These are phyloP conservation scores for Euplagia quadripunctaria DNA, from an alignment of 2,888 invertebrate genomes.

Conservation along the genomic window DNA sequence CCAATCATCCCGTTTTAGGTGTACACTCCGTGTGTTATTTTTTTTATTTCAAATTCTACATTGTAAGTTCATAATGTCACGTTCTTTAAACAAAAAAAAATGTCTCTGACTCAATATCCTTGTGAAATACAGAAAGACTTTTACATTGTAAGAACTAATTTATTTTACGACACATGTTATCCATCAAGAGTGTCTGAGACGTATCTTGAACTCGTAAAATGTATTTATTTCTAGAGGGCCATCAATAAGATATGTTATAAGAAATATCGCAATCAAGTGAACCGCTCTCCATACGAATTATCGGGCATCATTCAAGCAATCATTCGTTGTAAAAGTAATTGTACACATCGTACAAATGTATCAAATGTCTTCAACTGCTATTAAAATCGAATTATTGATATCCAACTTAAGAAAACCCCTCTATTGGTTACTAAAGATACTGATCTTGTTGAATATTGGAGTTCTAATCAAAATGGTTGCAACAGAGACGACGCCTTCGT, in stretches of 20 bases:
- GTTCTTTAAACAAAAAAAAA: background rate
- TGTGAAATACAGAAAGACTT: background rate
- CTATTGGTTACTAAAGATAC: constrained; percentile 1
- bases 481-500: background rate
- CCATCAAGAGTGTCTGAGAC: constrained; percentile 17
- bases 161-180: constrained; percentile 12
- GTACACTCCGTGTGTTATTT: no score
- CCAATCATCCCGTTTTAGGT: no score
- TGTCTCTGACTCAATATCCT: background rate
- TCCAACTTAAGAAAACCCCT: constrained; percentile 54
- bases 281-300: constrained; percentile 60
- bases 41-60: background rate
- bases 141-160: constrained; percentile 1
- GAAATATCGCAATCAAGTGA: constrained; percentile 50
- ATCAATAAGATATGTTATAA: constrained; percentile 53
- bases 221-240: constrained; percentile 40
- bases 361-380: constrained; percentile 68
- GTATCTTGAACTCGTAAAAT: constrained; percentile 43
- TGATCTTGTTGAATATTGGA: constrained; percentile 43
- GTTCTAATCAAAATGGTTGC: constrained; percentile 55
- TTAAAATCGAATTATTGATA: constrained; percentile 80
- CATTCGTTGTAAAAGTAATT: constrained; percentile 77
- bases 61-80: background rate
- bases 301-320: constrained; percentile 73
- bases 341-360: constrained; percentile 66